Base-by-base conservation (phyloP, 2,797 vertebrate species). In the Neomorphus geoffroyi region DNA sequence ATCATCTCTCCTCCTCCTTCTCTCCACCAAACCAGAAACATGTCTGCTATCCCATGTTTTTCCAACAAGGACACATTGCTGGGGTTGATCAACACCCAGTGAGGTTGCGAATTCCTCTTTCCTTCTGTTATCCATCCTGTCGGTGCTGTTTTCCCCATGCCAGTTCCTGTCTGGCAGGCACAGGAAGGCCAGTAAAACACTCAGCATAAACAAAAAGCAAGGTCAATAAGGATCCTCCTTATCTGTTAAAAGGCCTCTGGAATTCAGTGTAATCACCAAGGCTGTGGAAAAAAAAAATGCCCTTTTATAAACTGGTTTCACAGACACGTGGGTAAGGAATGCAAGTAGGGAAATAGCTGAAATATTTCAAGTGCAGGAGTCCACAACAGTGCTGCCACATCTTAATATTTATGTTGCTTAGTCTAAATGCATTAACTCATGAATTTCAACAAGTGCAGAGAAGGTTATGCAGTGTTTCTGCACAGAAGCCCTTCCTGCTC, bases 331-430 rank as follows among this genome's bases (percentile, higher is more conserved):
- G 91, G 79, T 57, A 64, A 95, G 89, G 95, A 96, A 97, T 96
- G 92, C 62, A 56, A 83, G 94, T 19, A n/a, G 83, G 92, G 96
- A 95, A 96, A 97, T 96, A 95, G 81, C 89, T 97, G 93, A 88
- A 94, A 97, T 97, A 90, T 50, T 92, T 97, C 81, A 71, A 46
- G 92, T 10, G 50, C 86, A 43, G 0, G 28, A 92, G 67, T 53
- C 69, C 54, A 10, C 66, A 58, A 11, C 66, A 48, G 82, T 24
- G 2, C 77, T n/a, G 70, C 88, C 7, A 5, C 84, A 71, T 80
- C 64, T 90, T 32, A 50, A 10, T 82, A 41, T 73, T 91, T 23
- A 19, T 16, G 71, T 32, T 33, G 37, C 58, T 51, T 26, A 27
- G 33, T 62, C 58, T 3, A 7, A 80, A 58, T 0, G 2, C 41